Base-by-base conservation (phyloP, 2,113 vertebrate genomes). In the Dipodomys merriami region DNA sequence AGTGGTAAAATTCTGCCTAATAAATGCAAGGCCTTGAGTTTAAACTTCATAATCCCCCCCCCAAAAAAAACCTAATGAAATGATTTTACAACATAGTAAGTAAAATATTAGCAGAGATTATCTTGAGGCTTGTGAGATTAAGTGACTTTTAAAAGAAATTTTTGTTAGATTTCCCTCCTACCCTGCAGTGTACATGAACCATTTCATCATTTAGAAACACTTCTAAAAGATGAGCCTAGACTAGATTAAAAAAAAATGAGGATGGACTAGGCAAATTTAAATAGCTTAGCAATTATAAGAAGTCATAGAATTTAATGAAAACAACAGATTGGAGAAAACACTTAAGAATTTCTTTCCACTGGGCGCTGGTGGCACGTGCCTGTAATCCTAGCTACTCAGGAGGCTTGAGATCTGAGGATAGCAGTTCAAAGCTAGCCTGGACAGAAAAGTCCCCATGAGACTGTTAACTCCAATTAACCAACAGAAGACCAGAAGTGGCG, bases 141-240 rank as follows among this genome's bases (percentile, higher is more conserved):
- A 53, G 57, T 88, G 60, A 83, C 64, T 84, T 62, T 79, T 68
- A 12, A 22, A 77, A 57, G 53, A 57, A 57, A 64, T 18, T 74
- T 74, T 91, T 74, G 73, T 13, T 57, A 23, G 29, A 18, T 22
- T 89, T 79, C 78, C 69, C 60, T 33, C 35, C 15, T 13, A 57
- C 53, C 53, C 15, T 57, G 81, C 1, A 77, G 16, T 16, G 5
- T 69, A 25, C 6, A 22, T 39, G 11, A 80, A n/a, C 83, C 91
- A 90, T 23, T 88, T 95, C 46, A 86, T n/a, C 57, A 80, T 71
- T 86, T 0, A 83, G 60, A 96, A 77, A 81, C 87, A 33, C 60
- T 6, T 33, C 25, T 80, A 39, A 93, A 84, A 79, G 25, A 67
- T 62, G 49, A 73, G 5, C 5, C 46, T 33, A 57, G 53, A 57